Percentiles rank a stretch among this genome's conserved stretches.
phyloP scores from a whole-genome alignment of 2,888 invertebrate species.

The Macaria liturata region DNA sequence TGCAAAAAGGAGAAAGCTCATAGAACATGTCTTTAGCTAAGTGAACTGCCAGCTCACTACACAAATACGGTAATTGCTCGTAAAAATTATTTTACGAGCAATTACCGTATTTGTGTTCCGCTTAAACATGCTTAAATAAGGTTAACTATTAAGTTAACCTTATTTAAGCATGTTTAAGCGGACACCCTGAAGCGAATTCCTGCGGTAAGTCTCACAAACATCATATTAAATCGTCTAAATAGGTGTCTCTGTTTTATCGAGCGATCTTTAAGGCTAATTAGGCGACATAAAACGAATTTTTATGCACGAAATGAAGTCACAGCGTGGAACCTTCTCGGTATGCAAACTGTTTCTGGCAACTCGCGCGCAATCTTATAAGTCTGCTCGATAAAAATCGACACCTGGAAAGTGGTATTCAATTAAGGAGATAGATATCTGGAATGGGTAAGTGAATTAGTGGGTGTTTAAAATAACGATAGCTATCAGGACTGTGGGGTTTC shows the following conservation, averaged over 20 bases:
- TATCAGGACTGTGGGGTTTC: not conserved
- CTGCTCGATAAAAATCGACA: constrained; percentile 45
- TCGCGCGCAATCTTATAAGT: constrained; percentile 27
- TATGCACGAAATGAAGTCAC: constrained; percentile 14
- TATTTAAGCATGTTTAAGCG: not conserved
- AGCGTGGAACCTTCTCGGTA: constrained; percentile 19
- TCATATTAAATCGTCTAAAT: constrained; percentile 9
- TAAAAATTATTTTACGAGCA: too few species aligned
- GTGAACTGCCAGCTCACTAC: not conserved
- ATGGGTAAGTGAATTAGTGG: constrained; percentile 45
- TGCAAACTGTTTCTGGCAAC: constrained; percentile 24
- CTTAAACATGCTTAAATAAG: not conserved
- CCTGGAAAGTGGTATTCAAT: constrained; percentile 54
- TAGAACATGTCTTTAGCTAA: not conserved
- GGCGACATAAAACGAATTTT: constrained; percentile 13
- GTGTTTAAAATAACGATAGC: constrained; percentile 37
- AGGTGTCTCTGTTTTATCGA: constrained; percentile 10
- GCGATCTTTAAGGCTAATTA: constrained; percentile 15
- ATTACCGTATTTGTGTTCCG: too few species aligned
- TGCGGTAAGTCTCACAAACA: constrained; percentile 2
- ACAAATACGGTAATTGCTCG: not conserved
- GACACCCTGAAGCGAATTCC: constrained; percentile 2
- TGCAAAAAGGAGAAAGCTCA: not conserved
- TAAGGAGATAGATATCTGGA: constrained; percentile 53
- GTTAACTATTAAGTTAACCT: constrained; percentile 4